phyloP scores from a whole-genome alignment of 2,113 vertebrate species.

The Urocolius indicus region DNA sequence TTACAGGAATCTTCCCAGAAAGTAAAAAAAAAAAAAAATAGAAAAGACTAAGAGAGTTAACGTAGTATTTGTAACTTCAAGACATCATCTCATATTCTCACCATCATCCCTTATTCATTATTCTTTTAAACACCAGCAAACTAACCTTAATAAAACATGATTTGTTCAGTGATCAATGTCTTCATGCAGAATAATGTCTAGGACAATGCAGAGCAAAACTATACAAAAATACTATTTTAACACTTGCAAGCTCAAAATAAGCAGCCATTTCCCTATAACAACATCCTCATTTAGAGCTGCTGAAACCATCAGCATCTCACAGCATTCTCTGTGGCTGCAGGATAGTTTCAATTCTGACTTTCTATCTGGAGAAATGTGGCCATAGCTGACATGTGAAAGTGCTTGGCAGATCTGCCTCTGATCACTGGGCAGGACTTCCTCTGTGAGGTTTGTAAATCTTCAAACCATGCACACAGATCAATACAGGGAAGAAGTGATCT shows the following conservation, averaged over 20 bases:
- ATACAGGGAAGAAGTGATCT: not conserved
- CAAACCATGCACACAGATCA: not conserved
- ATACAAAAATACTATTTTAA: not conserved
- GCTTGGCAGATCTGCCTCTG: not conserved
- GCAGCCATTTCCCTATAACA: not conserved
- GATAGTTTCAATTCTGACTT: accelerated
- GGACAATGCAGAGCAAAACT: not conserved
- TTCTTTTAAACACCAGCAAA: not conserved
- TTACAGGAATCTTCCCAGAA: not conserved
- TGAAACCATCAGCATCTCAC: not conserved
- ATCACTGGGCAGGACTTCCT: not conserved
- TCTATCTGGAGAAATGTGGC: not conserved
- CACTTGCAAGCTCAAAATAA: not conserved
- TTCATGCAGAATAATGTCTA: not conserved
- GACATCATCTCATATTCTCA: not conserved
- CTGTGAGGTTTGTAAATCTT: not conserved
- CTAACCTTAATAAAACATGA: not conserved
- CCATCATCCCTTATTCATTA: not conserved
- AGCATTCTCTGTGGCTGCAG: not conserved
- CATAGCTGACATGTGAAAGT: not conserved
- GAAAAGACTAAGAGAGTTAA: not conserved
- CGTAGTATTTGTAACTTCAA: not conserved
- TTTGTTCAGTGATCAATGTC: not conserved
- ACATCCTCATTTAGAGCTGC: not conserved
- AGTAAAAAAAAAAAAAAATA: not conserved